Percentiles rank a stretch among this genome's conserved stretches.
These are phyloP conservation scores for Takifugu flavidus DNA, from an alignment of 2,113 vertebrate genomes.

Conservation along the genomic window DNA sequence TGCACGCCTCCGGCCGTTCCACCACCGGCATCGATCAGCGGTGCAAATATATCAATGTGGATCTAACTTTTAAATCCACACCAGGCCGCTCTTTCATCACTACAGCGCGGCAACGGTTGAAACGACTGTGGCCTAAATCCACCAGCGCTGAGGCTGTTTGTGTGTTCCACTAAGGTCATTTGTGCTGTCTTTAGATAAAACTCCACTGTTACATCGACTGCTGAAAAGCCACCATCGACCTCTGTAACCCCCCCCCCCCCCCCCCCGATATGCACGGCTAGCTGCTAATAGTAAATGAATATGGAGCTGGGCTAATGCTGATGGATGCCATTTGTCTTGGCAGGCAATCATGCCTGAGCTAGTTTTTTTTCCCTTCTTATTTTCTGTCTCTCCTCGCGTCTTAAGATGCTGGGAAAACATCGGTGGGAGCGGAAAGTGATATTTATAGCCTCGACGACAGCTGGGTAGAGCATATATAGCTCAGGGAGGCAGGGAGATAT, in stretches of 20 bases:
- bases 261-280: conserved; percentile 41
- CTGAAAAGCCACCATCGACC: conserved; percentile 1
- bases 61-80: conserved; percentile 40
- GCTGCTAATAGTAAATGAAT: conserved; percentile 47
- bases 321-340: conserved; percentile 67
- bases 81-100: conserved; percentile 13
- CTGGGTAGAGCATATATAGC: conserved; percentile 31
- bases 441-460: conserved; percentile 66
- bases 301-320: conserved; percentile 48
- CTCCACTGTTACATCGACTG: no score
- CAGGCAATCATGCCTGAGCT: conserved; percentile 54
- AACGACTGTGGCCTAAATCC: no score
- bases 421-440: conserved; percentile 65
- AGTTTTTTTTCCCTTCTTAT: conserved; percentile 24
- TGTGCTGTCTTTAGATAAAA: no score
- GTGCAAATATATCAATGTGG: conserved; percentile 28
- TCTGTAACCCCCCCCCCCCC: not conserved
- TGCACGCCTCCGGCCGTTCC: conserved; percentile 10
- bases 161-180: no score
- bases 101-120: no score
- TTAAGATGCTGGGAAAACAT: conserved; percentile 21
- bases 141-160: no score
- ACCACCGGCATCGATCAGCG: conserved; percentile 33
- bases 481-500: conserved; percentile 33
- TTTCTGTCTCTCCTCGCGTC: not conserved